These are phyloP conservation scores for Acromyrmex echinatior DNA, from an alignment of 1,140 invertebrate species.

Conservation along the genomic window DNA sequence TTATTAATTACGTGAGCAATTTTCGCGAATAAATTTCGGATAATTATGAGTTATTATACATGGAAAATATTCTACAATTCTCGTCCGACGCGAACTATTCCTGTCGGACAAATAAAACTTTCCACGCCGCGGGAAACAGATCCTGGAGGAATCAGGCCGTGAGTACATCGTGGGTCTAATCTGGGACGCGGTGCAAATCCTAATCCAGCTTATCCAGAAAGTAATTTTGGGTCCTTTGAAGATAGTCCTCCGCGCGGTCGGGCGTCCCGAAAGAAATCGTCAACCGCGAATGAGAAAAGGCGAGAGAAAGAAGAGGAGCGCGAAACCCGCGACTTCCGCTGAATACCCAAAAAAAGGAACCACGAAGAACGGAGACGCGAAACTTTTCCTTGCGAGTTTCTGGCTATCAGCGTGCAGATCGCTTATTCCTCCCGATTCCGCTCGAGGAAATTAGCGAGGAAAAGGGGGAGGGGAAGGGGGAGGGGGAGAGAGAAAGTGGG, in stretches of 20 bases:
- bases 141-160: constrained; percentile 74
- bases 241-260: constrained; percentile 57
- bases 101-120: constrained; percentile 45
- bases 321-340: constrained; percentile 65
- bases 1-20: neutral
- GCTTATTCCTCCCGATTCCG: constrained; percentile 78
- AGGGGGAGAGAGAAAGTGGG: constrained; percentile 11
- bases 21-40: neutral
- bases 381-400: constrained; percentile 43
- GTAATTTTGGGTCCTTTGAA: constrained; percentile 87
- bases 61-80: neutral
- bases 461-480: neutral
- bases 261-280: constrained; percentile 69
- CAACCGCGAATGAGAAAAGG: constrained; percentile 37
- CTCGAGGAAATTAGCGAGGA: constrained; percentile 78
- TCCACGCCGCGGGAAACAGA: constrained; percentile 67
- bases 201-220: constrained; percentile 87
- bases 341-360: constrained; percentile 74
- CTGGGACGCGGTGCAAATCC: constrained; percentile 84
- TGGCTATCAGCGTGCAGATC: constrained; percentile 77
- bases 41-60: neutral
- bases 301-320: constrained; percentile 21
- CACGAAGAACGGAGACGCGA: constrained; percentile 38
- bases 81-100: constrained; percentile 22
- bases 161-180: constrained; percentile 80